Evolutionary conservation across 2,113 vertebrate species (phyloP), one percentile per base, ranked within the genome.

Genomic region (Nesoenas mayeri): DNA sequence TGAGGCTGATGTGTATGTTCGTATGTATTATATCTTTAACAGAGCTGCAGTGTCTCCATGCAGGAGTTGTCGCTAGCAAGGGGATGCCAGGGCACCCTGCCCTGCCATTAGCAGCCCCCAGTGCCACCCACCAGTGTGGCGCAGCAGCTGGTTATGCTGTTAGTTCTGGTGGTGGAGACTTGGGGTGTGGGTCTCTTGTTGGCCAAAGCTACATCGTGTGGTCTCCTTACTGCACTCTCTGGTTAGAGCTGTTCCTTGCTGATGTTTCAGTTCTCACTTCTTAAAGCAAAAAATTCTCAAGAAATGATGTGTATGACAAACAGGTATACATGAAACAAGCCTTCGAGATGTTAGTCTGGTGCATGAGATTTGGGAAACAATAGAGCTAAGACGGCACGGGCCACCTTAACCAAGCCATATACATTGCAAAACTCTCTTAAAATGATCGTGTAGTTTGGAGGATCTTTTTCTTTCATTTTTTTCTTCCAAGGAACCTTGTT

Each of bases 101-200:
- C 31, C 13, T 79, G 53, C 32, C n/a, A 18, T 31, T 51, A 65
- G 75, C 53, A 77, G 61, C 50, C 57, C 40, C 50, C 64, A 61
- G 78, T 79, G 38, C 65, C 47, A n/a, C 51, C 53, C 54, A 72
- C 44, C n/a, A 69, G 32, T 0, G 1, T 40, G 34, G 10, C 54
- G 50, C 26, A 25, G n/a, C 2, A 1, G 11, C 77, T 51, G 51
- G 40, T 58, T 66, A 1, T 72, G 60, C 16, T 66, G 8, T 40
- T 38, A 9, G n/a, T 9, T 67, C 44, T 57, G 28, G 10, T 66
- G 28, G 6, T 40, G 48, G 26, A 54, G 77, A 5, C 50, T 29
- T n/a, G 22, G 12, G 32, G 6, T 9, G 24, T 11, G 16, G 0
- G 0, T n/a, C 40, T 85, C 73, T 29, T 6, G 2, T 8, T 64